Conservation (phyloP, 2,888 invertebrate species). For the Cacoxenus indagator region DNA sequence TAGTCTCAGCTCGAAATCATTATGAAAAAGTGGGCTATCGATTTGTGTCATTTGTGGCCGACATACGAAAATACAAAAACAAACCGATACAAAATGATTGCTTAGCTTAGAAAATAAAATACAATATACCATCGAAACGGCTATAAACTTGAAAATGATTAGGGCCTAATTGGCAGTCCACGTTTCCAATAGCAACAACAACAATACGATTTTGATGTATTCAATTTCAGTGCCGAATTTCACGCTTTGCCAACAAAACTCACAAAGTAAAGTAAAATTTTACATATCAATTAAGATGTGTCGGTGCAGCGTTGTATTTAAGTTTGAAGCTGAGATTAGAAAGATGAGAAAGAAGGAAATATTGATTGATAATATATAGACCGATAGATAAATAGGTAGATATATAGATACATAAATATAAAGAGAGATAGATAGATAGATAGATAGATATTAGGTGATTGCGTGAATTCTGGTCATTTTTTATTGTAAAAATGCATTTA, state of each 20-base stretch:
- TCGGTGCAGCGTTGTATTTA: neutral
- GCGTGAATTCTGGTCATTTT: too few relatives aligned
- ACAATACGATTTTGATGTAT: neutral
- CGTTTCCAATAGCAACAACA: neutral
- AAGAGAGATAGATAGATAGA: too few relatives aligned
- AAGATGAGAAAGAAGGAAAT: too few relatives aligned
- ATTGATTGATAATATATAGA: too few relatives aligned
- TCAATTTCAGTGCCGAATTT: conserved; percentile 37
- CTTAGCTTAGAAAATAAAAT: neutral
- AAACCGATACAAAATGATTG: neutral
- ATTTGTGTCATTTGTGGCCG: neutral
- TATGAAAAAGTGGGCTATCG: neutral
- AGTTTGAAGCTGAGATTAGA: neutral
- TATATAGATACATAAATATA: too few relatives aligned
- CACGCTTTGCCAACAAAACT: conserved; percentile 41
- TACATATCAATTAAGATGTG: conserved; percentile 30
- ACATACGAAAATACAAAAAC: neutral
- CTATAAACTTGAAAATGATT: conserved; percentile 16
- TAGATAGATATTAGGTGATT: too few relatives aligned
- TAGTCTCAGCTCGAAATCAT: neutral
- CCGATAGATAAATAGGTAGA: too few relatives aligned
- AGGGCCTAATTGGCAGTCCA: conserved; percentile 8
- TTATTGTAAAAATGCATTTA: too few relatives aligned
- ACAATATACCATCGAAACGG: neutral
- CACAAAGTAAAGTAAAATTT: conserved; percentile 32